Evolutionary conservation across 2,888 invertebrate species (phyloP).

Genomic region (Leptopilina myrica): DNA sequence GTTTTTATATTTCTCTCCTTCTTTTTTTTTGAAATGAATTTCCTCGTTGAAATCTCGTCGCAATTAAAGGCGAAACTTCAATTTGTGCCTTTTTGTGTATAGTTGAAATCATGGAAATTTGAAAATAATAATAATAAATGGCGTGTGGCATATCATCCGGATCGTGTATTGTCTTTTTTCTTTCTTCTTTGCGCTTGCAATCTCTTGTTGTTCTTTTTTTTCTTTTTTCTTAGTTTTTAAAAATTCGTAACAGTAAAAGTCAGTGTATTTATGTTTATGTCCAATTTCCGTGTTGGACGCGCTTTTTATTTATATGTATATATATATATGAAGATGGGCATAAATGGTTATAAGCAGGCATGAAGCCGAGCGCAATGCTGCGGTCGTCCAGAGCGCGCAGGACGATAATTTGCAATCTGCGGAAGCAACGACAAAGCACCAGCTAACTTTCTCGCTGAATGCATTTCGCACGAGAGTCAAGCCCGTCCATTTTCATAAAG

Average conservation of each 20-base stretch:
- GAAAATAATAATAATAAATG: background rate
- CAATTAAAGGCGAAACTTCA: slow-evolving; percentile 14
- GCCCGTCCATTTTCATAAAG: slow-evolving; percentile 56
- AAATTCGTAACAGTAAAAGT: background rate
- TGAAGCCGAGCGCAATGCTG: slow-evolving; percentile 49
- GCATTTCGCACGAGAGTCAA: slow-evolving; percentile 54
- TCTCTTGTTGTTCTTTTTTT: background rate
- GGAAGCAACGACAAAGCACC: slow-evolving; percentile 59
- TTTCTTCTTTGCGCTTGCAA: background rate
- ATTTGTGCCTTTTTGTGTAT: background rate
- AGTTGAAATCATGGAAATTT: background rate
- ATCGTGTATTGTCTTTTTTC: background rate
- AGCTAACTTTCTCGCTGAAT: slow-evolving; percentile 62
- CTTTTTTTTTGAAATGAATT: background rate
- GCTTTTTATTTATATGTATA: background rate
- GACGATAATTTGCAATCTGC: slow-evolving; percentile 64
- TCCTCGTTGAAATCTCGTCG: background rate
- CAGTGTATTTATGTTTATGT: background rate
- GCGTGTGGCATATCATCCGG: background rate
- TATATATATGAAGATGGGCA: slow-evolving; percentile 47
- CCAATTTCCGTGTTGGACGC: slow-evolving; percentile 9
- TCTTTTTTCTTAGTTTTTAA: background rate
- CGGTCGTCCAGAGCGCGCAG: slow-evolving; percentile 51
- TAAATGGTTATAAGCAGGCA: slow-evolving; percentile 49
- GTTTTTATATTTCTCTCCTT: background rate